These are phyloP conservation scores for Eleutherodactylus coqui DNA, from an alignment of 2,797 vertebrate genomes.

Conservation along the genomic window DNA sequence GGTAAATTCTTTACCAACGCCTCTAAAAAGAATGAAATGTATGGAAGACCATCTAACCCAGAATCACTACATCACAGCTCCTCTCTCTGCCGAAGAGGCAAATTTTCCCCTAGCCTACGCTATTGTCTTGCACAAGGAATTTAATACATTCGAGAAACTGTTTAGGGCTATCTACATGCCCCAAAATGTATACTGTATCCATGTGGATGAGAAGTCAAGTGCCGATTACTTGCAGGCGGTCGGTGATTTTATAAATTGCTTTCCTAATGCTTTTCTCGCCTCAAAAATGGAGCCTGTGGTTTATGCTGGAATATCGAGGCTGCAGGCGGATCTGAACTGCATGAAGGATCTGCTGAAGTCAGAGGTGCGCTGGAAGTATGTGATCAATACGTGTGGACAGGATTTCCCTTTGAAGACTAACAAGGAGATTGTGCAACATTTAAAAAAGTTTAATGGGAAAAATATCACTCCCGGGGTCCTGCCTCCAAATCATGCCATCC, in stretches of 20 bases:
- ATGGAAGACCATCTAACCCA: slow-evolving; percentile 32
- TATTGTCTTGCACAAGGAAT: slow-evolving; percentile 72
- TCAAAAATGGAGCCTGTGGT: slow-evolving; percentile 67
- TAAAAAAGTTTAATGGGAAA: slow-evolving; percentile 69
- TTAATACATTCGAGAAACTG: slow-evolving; percentile 70
- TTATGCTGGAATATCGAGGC: slow-evolving; percentile 65
- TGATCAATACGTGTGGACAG: slow-evolving; percentile 72
- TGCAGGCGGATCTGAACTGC: slow-evolving; percentile 71
- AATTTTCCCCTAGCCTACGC: slow-evolving; percentile 66
- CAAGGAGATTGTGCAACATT: slow-evolving; percentile 68
- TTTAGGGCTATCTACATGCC: slow-evolving; percentile 73
- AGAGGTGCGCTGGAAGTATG: slow-evolving; percentile 59
- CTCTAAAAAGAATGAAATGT: slow-evolving; percentile 54
- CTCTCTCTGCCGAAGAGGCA: slow-evolving; percentile 60
- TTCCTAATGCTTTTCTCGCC: slow-evolving; percentile 69
- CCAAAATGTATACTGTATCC: slow-evolving; percentile 69
- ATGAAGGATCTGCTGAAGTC: slow-evolving; percentile 67
- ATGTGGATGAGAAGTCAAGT: slow-evolving; percentile 66
- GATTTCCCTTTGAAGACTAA: slow-evolving; percentile 75
- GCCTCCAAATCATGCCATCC: background rate
- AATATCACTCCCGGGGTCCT: slow-evolving; percentile 70
- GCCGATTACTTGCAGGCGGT: slow-evolving; percentile 51
- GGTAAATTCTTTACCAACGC: background rate
- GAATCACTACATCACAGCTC: slow-evolving; percentile 64
- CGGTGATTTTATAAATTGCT: slow-evolving; percentile 66